Conservation (phyloP, 2,797 vertebrate species). For the Rhynchonycteris naso region DNA sequence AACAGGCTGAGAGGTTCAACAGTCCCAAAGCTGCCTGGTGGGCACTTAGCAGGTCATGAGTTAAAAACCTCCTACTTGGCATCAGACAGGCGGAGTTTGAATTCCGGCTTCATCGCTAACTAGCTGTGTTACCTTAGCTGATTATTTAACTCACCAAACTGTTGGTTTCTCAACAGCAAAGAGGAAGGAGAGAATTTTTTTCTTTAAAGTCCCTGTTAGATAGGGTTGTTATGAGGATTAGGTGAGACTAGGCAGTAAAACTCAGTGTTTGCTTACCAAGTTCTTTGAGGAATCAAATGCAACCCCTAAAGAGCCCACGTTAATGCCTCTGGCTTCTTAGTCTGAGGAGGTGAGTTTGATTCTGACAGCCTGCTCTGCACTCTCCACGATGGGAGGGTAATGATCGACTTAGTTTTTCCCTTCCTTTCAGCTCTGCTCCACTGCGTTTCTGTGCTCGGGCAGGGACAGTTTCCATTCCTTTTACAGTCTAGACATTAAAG, state of each 20-base stretch:
- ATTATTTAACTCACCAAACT: not conserved
- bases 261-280: not conserved
- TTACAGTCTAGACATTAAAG: constrained; percentile 81
- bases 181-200: not conserved
- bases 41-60: not conserved
- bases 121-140: not conserved
- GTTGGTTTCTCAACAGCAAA: not conserved
- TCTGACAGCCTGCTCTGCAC: not conserved
- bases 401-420: not conserved
- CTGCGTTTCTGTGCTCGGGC: constrained; percentile 37
- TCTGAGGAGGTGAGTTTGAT: not conserved
- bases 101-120: not conserved
- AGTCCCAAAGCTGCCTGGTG: not conserved
- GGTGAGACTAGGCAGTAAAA: not conserved
- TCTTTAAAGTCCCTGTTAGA: not conserved
- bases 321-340: not conserved
- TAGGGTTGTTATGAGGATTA: not conserved
- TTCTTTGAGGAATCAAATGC: not conserved
- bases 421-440: constrained; percentile 46
- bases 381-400: not conserved
- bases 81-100: not conserved
- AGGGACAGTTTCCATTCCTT: constrained; percentile 77
- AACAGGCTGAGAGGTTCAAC: not conserved
- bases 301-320: not conserved
- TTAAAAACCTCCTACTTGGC: not conserved